Conservation (phyloP, 2,888 invertebrate genomes). For the Chironomus tentans region DNA sequence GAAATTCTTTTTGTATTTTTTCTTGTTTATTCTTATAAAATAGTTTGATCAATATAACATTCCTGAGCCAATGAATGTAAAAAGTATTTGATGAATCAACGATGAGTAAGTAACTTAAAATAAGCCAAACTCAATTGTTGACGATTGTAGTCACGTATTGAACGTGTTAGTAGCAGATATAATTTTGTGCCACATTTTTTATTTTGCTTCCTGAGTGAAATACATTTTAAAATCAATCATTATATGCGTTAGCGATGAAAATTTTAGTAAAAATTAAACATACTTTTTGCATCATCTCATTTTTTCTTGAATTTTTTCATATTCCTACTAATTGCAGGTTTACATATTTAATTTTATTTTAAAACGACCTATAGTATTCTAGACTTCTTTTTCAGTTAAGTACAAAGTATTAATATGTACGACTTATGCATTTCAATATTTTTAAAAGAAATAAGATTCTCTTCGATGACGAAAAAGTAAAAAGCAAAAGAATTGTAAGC, state of each 20-base stretch:
- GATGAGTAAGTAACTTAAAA: neutral
- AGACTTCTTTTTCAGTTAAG: too few species aligned
- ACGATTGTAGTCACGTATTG: neutral
- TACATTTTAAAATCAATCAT: neutral
- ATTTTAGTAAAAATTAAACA: neutral
- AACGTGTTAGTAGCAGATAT: neutral
- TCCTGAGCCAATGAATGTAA: neutral
- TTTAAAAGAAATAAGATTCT: too few species aligned
- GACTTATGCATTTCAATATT: too few species aligned
- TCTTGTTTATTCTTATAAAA: neutral
- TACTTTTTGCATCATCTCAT: too few species aligned
- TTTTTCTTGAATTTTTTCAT: too few species aligned
- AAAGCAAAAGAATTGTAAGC: too few species aligned
- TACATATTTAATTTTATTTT: too few species aligned
- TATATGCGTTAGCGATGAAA: neutral
- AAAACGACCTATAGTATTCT: too few species aligned
- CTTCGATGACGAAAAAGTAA: too few species aligned
- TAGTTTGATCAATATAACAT: slow-evolving; percentile 24
- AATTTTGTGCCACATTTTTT: neutral
- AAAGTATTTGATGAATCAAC: neutral
- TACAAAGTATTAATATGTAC: too few species aligned
- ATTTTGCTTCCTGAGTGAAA: neutral
- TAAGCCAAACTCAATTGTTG: neutral
- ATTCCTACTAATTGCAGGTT: too few species aligned
- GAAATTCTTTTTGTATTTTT: too few species aligned